phyloP scores from a whole-genome alignment of 2,797 vertebrate genomes.

The Gymnocypris eckloni region DNA sequence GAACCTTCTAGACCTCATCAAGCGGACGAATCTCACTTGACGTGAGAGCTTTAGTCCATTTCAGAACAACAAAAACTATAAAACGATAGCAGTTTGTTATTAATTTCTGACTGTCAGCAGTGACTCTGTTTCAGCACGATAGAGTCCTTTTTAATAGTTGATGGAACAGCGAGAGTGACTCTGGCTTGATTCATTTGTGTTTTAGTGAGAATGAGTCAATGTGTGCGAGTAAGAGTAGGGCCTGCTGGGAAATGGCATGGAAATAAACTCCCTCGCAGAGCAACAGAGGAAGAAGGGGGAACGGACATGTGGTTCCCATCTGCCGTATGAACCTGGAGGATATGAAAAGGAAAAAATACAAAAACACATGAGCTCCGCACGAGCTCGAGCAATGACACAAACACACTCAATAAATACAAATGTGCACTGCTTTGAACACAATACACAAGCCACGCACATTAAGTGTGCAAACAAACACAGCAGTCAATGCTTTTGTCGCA shows the following conservation, averaged over 20 bases:
- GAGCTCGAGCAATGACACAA: slow-evolving; percentile 28
- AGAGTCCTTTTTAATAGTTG: slow-evolving; percentile 35
- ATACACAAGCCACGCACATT: slow-evolving; percentile 24
- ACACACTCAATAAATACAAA: slow-evolving; percentile 27
- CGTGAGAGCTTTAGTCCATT: neutral
- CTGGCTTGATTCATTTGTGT: slow-evolving; percentile 35
- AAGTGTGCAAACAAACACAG: slow-evolving; percentile 33
- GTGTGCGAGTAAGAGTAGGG: slow-evolving; percentile 38
- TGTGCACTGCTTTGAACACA: slow-evolving; percentile 2
- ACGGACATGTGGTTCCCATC: slow-evolving; percentile 65
- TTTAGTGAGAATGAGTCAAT: slow-evolving; percentile 51
- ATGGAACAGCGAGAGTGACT: slow-evolving; percentile 48
- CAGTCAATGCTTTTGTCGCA: slow-evolving; percentile 40
- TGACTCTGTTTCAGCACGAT: slow-evolving; percentile 17
- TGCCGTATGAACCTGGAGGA: slow-evolving; percentile 61
- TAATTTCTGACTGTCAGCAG: neutral
- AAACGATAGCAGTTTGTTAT: neutral
- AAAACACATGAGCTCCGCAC: slow-evolving; percentile 15
- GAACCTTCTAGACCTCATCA: neutral
- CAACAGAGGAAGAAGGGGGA: slow-evolving; percentile 42
- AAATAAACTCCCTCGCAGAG: slow-evolving; percentile 42
- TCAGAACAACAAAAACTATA: slow-evolving; percentile 3
- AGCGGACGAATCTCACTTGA: neutral
- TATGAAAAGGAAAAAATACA: slow-evolving; percentile 60
- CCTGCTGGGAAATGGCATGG: slow-evolving; percentile 59